A percentile compares a stretch with the other conserved stretches of the same genome.
Evolutionary conservation across 2,888 invertebrate genomes (phyloP).

Genomic region (Caenorhabditis macrosperma): DNA sequence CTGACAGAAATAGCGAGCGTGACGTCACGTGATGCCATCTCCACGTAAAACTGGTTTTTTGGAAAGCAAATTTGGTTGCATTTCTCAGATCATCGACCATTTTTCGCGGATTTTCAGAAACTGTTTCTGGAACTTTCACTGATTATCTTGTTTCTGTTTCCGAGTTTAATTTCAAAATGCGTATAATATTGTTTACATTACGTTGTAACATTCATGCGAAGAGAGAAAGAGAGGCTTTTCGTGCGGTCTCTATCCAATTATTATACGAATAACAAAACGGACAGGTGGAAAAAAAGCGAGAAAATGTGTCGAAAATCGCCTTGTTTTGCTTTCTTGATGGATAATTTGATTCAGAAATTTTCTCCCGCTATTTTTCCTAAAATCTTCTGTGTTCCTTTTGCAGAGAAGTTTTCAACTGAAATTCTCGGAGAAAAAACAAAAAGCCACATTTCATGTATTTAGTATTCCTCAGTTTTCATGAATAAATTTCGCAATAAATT

Average conservation of each 20-base stretch:
- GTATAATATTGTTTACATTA: background rate
- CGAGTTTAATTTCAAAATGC: too few species aligned
- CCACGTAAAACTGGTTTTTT: constrained; percentile 37
- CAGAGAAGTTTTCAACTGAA: too few species aligned
- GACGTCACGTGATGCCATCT: constrained; percentile 45
- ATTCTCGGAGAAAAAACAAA: too few species aligned
- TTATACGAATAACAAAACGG: background rate
- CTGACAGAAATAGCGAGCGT: background rate
- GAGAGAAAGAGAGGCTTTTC: background rate
- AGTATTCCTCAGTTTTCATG: background rate
- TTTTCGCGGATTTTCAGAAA: background rate
- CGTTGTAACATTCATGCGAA: background rate
- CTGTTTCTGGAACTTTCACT: too few species aligned
- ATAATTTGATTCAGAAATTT: background rate
- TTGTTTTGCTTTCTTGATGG: background rate
- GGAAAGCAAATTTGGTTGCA: background rate
- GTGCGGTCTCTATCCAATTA: background rate
- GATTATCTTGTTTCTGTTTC: background rate
- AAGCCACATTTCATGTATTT: too few species aligned
- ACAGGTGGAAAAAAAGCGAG: background rate
- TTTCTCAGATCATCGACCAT: background rate
- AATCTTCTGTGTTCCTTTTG: too few species aligned
- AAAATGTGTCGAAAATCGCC: background rate
- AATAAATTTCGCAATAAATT: background rate
- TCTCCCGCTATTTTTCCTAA: too few species aligned